These are phyloP conservation scores for Bhutanitis thaidina DNA, from an alignment of 2,888 invertebrate genomes.

Conservation along the genomic window DNA sequence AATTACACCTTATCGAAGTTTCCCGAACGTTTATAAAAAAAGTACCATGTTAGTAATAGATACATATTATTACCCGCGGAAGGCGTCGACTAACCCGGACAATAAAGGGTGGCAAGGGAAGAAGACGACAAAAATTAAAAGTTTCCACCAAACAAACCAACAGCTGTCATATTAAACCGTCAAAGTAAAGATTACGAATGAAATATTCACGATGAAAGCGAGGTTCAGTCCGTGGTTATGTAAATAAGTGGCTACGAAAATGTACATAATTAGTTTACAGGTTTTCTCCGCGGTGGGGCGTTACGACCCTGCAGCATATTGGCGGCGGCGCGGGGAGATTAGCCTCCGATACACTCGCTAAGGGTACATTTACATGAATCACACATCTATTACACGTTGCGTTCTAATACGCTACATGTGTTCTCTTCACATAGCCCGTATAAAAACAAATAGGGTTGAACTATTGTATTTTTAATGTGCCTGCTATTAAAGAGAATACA, in stretches of 20 bases:
- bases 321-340: slow-evolving; percentile 53
- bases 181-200: slow-evolving; percentile 78
- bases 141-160: slow-evolving; percentile 75
- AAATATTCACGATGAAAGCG: slow-evolving; percentile 80
- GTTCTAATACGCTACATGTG: slow-evolving; percentile 61
- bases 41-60: slow-evolving; percentile 60
- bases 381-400: slow-evolving; percentile 66
- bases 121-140: slow-evolving; percentile 76
- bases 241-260: slow-evolving; percentile 80
- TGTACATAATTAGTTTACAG: slow-evolving; percentile 80
- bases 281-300: slow-evolving; percentile 64
- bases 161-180: slow-evolving; percentile 79
- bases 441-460: slow-evolving; percentile 58
- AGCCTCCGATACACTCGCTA: slow-evolving; percentile 69
- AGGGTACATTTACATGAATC: slow-evolving; percentile 77
- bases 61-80: slow-evolving; percentile 68
- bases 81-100: slow-evolving; percentile 61
- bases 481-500: slow-evolving; percentile 27
- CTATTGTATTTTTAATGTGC: slow-evolving; percentile 45
- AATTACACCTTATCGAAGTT: slow-evolving; percentile 64
- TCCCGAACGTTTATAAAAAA: slow-evolving; percentile 60
- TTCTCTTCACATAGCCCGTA: slow-evolving; percentile 67
- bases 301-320: slow-evolving; percentile 55
- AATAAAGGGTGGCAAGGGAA: slow-evolving; percentile 59
- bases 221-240: slow-evolving; percentile 74